Percentiles rank a stretch among this genome's conserved stretches.
phyloP scores from a whole-genome alignment of 2,888 invertebrate species.

The Dysmachus trigonus region DNA sequence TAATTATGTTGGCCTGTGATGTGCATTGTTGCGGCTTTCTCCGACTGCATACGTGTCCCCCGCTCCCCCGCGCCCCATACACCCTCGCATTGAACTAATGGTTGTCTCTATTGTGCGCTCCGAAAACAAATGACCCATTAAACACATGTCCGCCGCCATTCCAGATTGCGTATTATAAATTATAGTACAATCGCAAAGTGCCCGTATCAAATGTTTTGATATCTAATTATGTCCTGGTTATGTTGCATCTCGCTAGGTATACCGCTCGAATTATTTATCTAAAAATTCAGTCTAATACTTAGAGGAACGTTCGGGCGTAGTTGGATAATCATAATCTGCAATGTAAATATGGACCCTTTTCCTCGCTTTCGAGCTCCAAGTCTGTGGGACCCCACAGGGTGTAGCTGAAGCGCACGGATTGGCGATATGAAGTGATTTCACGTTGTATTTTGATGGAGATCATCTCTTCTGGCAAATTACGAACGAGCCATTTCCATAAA shows the following conservation, averaged over 20 bases:
- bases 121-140: slow-evolving; percentile 47
- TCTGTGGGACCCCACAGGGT: background rate
- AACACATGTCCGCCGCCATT: slow-evolving; percentile 40
- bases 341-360: background rate
- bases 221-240: slow-evolving; percentile 34
- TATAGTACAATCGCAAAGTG: slow-evolving; percentile 19
- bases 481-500: slow-evolving; percentile 4
- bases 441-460: slow-evolving; percentile 15
- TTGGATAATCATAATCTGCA: slow-evolving; percentile 13
- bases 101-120: slow-evolving; percentile 31
- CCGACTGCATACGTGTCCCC: background rate
- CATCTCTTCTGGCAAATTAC: slow-evolving; percentile 2
- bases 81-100: slow-evolving; percentile 24
- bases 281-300: slow-evolving; percentile 35
- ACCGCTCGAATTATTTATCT: slow-evolving; percentile 22
- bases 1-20: slow-evolving; percentile 44
- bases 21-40: slow-evolving; percentile 43
- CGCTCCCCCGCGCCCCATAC: background rate
- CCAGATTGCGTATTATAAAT: slow-evolving; percentile 43
- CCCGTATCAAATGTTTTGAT: slow-evolving; percentile 41
- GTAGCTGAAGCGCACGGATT: background rate
- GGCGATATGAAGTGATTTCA: background rate
- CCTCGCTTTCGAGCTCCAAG: background rate
- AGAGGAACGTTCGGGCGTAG: background rate
- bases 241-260: background rate